Percentiles rank a stretch among this genome's conserved stretches.
Evolutionary conservation across 2,113 vertebrate species (phyloP).

Genomic region (Procavia capensis): DNA sequence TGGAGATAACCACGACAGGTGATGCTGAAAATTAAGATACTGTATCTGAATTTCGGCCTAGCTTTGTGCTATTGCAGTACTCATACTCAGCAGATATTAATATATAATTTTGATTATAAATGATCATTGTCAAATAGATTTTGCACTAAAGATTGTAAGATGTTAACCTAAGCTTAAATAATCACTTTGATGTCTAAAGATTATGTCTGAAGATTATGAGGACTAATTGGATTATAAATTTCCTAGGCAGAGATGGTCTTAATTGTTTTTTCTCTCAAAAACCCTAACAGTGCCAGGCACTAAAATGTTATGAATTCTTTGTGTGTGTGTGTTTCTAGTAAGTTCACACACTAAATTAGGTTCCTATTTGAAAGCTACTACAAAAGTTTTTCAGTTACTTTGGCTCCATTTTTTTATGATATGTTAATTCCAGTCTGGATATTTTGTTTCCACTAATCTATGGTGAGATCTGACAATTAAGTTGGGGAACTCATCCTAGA

Average conservation of each 20-base stretch:
- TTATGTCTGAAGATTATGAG: background rate
- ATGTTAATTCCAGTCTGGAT: background rate
- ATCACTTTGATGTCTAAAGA: background rate
- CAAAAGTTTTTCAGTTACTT: background rate
- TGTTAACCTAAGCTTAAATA: background rate
- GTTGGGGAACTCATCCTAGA: too few species aligned
- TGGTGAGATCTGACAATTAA: too few species aligned
- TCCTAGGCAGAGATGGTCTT: background rate
- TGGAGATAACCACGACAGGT: background rate
- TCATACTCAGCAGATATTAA: background rate
- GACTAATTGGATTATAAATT: background rate
- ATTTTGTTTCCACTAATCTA: background rate
- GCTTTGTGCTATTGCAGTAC: background rate
- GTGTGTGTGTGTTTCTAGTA: background rate
- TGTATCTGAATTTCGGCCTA: background rate
- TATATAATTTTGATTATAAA: background rate
- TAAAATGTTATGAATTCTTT: background rate
- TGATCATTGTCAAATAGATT: conserved; percentile 1
- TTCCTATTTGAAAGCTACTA: background rate
- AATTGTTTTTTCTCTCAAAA: background rate
- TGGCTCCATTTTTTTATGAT: background rate
- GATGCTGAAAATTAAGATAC: background rate
- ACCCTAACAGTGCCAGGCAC: background rate
- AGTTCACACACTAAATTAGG: background rate
- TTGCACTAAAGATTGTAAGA: background rate